Evolutionary conservation across 2,797 vertebrate species (phyloP), one percentile per base, ranked within the genome.

Genomic region (Hydrolagus colliei): DNA sequence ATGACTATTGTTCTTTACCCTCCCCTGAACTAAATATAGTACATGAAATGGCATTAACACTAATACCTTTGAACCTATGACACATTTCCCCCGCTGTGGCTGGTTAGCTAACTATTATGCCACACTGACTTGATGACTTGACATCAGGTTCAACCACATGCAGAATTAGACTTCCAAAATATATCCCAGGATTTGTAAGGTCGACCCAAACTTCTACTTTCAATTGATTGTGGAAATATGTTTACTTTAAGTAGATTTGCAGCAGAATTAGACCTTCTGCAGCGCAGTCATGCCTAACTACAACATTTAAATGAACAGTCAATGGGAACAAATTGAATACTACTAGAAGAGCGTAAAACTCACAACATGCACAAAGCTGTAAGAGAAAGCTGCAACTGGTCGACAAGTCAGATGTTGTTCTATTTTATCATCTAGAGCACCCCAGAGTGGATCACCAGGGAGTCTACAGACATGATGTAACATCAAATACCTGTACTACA

Each of bases 181-280:
- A 35, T 68, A 12, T 80, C 61, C n/a, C 78, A 80, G 78, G 67
- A 80, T 80, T 65, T 65, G 22, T 65, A 63, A 84, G 32, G 16
- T 18, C 67, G 41, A 22, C 18, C 22, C 22, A 35, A 82, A 67
- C 3, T 41, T 67, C 62, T 65, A 63, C 67, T 68, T 14, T 11
- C 63, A 68, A 82, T 67, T 35, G 65, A 32, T 82, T 82, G 27
- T 68, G 13, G 63, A 84, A 84, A 6, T 71, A 68, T 27, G 63
- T 77, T 20, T 41, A 35, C 9, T 20, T 84, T 68, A 63, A 71
- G 79, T 2, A 4, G 16, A 84, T 35, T 67, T 68, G 4, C 32
- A 18, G 62, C 52, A 79, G 77, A 65, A 79, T 79, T 79, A 79
- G 65, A 63, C 2, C 1, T 74, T 52, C 41, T 52, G 41, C 41